These are phyloP conservation scores for Danaus plexippus DNA, from an alignment of 1,140 invertebrate genomes.

Conservation along the genomic window DNA sequence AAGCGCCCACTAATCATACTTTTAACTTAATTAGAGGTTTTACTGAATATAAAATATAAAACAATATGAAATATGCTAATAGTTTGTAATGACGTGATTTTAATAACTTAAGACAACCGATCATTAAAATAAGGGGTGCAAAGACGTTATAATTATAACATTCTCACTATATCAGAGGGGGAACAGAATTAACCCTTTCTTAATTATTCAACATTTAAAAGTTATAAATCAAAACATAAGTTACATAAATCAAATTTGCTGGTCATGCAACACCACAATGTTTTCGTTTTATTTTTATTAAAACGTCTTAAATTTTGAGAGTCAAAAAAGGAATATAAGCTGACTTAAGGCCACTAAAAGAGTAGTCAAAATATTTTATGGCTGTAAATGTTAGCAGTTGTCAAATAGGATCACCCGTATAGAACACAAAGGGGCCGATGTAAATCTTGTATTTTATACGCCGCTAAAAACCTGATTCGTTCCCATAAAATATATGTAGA, in stretches of 20 bases:
- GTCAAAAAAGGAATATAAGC: neutral
- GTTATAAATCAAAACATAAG: no score
- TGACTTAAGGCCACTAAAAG: slow-evolving; percentile 44
- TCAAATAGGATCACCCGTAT: slow-evolving; percentile 57
- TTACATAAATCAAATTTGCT: no score
- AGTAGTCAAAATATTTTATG: slow-evolving; percentile 70
- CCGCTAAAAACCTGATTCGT: slow-evolving; percentile 36
- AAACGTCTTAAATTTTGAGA: no score
- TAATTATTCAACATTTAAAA: no score
- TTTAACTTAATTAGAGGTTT: slow-evolving; percentile 57
- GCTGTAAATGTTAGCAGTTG: slow-evolving; percentile 65
- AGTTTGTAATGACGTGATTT: slow-evolving; percentile 62
- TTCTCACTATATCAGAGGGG: no score
- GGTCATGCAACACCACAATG: no score
- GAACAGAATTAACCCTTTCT: no score
- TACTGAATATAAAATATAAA: slow-evolving; percentile 31
- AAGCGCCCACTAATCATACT: slow-evolving; percentile 46
- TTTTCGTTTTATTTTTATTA: no score
- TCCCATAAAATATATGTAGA: slow-evolving; percentile 52
- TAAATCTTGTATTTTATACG: slow-evolving; percentile 55
- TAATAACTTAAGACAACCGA: slow-evolving; percentile 54
- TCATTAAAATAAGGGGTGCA: slow-evolving; percentile 57
- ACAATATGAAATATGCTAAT: slow-evolving; percentile 56
- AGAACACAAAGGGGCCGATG: slow-evolving; percentile 56
- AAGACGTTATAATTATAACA: slow-evolving; percentile 41